A percentile compares a stretch with the other conserved stretches of the same genome.
Evolutionary conservation across 2,797 vertebrate species (phyloP).

Genomic region (Tragopan temminckii): DNA sequence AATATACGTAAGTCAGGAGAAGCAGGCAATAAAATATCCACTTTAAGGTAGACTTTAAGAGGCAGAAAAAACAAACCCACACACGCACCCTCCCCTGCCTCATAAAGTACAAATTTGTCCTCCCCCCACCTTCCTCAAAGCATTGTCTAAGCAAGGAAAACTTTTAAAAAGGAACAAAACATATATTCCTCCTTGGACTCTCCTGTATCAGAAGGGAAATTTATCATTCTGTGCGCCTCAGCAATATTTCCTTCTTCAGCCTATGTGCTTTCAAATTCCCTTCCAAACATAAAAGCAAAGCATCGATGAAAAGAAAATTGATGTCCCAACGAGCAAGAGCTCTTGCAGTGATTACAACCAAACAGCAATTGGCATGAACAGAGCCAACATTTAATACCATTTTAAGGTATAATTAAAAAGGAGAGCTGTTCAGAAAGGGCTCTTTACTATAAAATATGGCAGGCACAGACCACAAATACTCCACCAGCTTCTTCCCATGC

Average conservation of each 20-base stretch:
- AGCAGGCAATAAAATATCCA: conserved; percentile 66
- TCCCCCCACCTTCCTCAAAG: conserved; percentile 1
- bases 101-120: conserved; percentile 42
- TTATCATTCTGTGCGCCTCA: conserved; percentile 50
- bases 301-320: conserved; percentile 74
- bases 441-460: conserved; percentile 66
- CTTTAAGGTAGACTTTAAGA: conserved; percentile 63
- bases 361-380: conserved; percentile 69
- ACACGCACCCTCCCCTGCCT: background rate
- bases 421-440: conserved; percentile 61
- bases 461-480: conserved; percentile 47
- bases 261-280: conserved; percentile 63
- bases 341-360: conserved; percentile 68
- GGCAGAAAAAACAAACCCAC: conserved; percentile 43
- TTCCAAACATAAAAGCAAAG: conserved; percentile 73
- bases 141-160: conserved; percentile 53
- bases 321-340: conserved; percentile 62
- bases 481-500: conserved; percentile 1
- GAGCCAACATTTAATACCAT: conserved; percentile 62
- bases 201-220: conserved; percentile 54
- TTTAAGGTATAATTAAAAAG: conserved; percentile 76
- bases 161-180: conserved; percentile 61
- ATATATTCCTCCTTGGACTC: conserved; percentile 50
- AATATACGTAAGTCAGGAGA: conserved; percentile 54
- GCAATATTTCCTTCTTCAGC: conserved; percentile 69